Evolutionary conservation across 2,888 invertebrate genomes (phyloP), one percentile per base, ranked within the genome.

Genomic region (Drosophila limbata): DNA sequence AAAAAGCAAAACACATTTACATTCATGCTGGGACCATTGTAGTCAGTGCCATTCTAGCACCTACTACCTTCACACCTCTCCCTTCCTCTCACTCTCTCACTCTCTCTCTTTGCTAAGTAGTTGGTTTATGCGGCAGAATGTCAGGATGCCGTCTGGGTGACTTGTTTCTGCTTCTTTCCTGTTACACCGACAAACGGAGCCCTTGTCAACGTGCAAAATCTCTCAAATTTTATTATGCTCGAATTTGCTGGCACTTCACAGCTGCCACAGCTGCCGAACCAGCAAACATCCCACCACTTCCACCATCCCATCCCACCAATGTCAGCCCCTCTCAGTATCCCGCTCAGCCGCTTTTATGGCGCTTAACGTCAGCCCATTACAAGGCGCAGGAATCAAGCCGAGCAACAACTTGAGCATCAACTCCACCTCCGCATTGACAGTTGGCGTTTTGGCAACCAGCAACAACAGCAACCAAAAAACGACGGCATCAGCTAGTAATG

Each of bases 171-270:
- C 31, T 42, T 15, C 31, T 42, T 15, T 47, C 51, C 48, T 44
- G 52, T 19, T 47, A 17, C 33, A 33, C 50, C 42, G 44, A 35
- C 35, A 55, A 21, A 33, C 64, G 57, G 57, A 64, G 61, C 63
- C 52, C 67, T 73, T 84, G 84, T 72, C 79, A 82, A 78, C 66
- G 78, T 72, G 76, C 70, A 69, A 75, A 86, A 73, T 86, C 84
- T 84, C 75, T 69, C 71, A 71, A 82, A 87, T 87, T 87, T 87
- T 87, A 84, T 84, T 84, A 81, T 80, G 72, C 81, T 79, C 67
- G 79, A 79, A 77, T 59, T 81, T 70, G 77, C 67, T 59, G 63
- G 60, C 63, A 73, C 65, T 69, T 69, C 69, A 69, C 73, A 73
- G 65, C 56, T 56, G 55, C 51, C 73, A 31, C 59, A 63, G 45